These are phyloP conservation scores for Stenoptilia bipunctidactyla DNA, from an alignment of 2,888 invertebrate genomes.

Conservation along the genomic window DNA sequence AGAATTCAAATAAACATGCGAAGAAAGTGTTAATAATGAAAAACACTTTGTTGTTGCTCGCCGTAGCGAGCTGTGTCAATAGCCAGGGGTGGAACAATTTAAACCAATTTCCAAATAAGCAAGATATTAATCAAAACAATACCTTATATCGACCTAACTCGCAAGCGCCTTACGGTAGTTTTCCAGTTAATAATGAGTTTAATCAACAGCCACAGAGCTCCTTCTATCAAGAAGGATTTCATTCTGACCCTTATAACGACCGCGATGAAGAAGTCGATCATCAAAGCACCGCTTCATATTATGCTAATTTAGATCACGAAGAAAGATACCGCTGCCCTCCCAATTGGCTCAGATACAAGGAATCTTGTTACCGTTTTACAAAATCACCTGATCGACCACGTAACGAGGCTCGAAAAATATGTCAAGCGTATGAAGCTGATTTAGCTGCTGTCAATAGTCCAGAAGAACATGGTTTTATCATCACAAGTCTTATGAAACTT, in stretches of 20 bases:
- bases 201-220: conserved; percentile 46
- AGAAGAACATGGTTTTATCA: conserved; percentile 90
- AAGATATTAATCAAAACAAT: conserved; percentile 39
- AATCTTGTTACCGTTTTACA: conserved; percentile 91
- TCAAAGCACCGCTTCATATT: conserved; percentile 45
- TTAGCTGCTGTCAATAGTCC: conserved; percentile 82
- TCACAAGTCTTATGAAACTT: conserved; percentile 82
- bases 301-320: conserved; percentile 54
- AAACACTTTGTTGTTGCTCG: conserved; percentile 33
- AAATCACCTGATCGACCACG: conserved; percentile 86
- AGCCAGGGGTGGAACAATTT: conserved; percentile 28
- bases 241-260: conserved; percentile 39
- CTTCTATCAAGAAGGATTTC: conserved; percentile 47
- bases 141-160: conserved; percentile 40
- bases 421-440: conserved; percentile 86
- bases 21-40: conserved; percentile 29
- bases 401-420: conserved; percentile 86
- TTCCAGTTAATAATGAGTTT: conserved; percentile 47
- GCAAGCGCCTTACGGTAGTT: conserved; percentile 55
- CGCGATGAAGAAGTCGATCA: conserved; percentile 50
- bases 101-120: conserved; percentile 36
- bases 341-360: conserved; percentile 86
- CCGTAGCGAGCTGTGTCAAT: conserved; percentile 34
- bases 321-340: conserved; percentile 79
- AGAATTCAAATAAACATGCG: background rate